Percentiles rank a stretch among this genome's conserved stretches.
Evolutionary conservation across 2,888 invertebrate species (phyloP).

Genomic region (Portevinia maculata): DNA sequence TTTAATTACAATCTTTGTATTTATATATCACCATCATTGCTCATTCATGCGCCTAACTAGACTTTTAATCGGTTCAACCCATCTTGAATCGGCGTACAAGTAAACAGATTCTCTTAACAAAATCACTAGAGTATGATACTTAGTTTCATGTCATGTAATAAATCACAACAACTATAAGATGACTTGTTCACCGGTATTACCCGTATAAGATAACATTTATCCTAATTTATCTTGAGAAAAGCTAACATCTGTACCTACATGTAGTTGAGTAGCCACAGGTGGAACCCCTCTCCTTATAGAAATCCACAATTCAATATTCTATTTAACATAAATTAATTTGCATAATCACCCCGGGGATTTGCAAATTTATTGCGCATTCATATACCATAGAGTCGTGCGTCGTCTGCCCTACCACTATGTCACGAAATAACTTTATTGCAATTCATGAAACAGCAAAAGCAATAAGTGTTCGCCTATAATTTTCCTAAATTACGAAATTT

Average conservation of each 20-base stretch:
- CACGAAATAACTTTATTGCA: constrained; percentile 18
- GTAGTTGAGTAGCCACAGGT: neutral
- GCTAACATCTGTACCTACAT: constrained; percentile 23
- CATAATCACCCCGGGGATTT: constrained; percentile 54
- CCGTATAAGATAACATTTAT: constrained; percentile 6
- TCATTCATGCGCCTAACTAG: too few relatives aligned
- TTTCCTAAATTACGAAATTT: constrained; percentile 17
- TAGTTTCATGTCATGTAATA: constrained; percentile 20
- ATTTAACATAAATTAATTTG: constrained; percentile 68
- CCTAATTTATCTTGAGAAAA: constrained; percentile 3
- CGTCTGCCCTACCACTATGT: neutral
- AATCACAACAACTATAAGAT: constrained; percentile 8
- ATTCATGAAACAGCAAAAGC: constrained; percentile 1
- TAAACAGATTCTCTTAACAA: too few relatives aligned
- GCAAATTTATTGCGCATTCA: constrained; percentile 45
- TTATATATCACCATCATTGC: too few relatives aligned
- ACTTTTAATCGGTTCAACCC: too few relatives aligned
- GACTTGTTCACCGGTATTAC: constrained; percentile 24
- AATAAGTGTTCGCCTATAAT: constrained; percentile 4
- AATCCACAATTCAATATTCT: constrained; percentile 46
- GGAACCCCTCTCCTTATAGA: neutral
- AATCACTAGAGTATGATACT: too few relatives aligned
- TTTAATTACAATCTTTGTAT: too few relatives aligned
- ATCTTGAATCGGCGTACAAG: too few relatives aligned
- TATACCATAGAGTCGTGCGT: neutral